Conservation (phyloP, 2,888 invertebrate genomes). For the Drosophila melanosoma region DNA sequence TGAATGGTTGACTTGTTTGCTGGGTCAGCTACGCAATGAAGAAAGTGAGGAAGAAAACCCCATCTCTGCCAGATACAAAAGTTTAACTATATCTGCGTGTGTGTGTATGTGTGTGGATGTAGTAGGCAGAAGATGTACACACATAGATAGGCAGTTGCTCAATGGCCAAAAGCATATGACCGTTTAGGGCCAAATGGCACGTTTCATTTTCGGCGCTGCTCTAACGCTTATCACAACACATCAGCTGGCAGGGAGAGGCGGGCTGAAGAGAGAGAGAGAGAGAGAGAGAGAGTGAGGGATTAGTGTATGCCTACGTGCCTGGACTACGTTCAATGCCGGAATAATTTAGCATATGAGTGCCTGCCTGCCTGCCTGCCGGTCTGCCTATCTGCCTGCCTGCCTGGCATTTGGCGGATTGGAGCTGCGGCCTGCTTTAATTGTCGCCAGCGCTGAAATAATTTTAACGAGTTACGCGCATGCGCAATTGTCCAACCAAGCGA, state of each 20-base stretch:
- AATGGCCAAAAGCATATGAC: constrained; percentile 41
- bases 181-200: constrained; percentile 72
- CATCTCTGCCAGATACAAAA: constrained; percentile 37
- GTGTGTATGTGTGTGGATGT: constrained; percentile 5
- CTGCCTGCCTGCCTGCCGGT: background rate
- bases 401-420: constrained; percentile 8
- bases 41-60: constrained; percentile 49
- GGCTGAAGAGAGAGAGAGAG: background rate
- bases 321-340: constrained; percentile 57
- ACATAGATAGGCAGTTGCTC: constrained; percentile 10
- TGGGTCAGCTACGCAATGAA: constrained; percentile 53
- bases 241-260: constrained; percentile 4
- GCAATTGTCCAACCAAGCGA: constrained; percentile 76
- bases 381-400: background rate
- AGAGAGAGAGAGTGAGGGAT: background rate
- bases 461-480: constrained; percentile 77
- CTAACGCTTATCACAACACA: constrained; percentile 52
- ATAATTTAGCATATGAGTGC: constrained; percentile 43
- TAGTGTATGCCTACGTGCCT: constrained; percentile 52
- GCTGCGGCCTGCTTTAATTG: constrained; percentile 60
- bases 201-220: constrained; percentile 41
- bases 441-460: constrained; percentile 61
- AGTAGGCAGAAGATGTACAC: constrained; percentile 7
- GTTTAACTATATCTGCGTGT: background rate
- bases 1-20: constrained; percentile 17